Evolutionary conservation across 2,797 vertebrate genomes (phyloP), one percentile per base, ranked within the genome.

Genomic region (Ara ararauna): DNA sequence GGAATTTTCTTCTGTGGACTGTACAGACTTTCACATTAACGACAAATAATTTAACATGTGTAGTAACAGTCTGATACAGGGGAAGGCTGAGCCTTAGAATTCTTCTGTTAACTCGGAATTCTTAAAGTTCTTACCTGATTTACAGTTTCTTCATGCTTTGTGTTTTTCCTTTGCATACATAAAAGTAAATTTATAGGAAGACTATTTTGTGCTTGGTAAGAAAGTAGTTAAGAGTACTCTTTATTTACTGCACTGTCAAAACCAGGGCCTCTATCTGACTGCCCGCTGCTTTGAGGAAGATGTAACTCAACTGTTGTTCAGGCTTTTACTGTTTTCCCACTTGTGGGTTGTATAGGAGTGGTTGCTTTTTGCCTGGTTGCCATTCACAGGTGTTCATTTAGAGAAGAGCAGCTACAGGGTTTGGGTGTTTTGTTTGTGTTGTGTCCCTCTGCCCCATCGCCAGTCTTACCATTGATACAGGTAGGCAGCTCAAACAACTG

Each of bases 41-140:
- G 18, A 42, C 68, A 96, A 53, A 34, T 47, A 40, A 84, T 86
- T 90, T 70, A 74, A 78, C 42, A 54, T 20, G 56, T 62, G 48
- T 81, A 60, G 51, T 77, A 61, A 53, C 62, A 50, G 30, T 51
- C 70, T 94, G n/a, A 10, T 93, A 51, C 7, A 42, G 36, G 65
- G 64, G 79, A 92, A 89, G 81, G 64, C 84, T 80, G 79, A 87
- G 79, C 65, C 36, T 29, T 67, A 65, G 65, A 75, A 67, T 74
- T 92, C 24, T 45, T 30, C 40, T 76, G 42, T 67, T 72, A 80
- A 54, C 66, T 74, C 58, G 81, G 89, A 79, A 84, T 90, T 89
- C 45, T 75, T 42, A 5, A 90, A 79, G 82, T 91, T 89, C 45
- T 75, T 45, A 8, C 56, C 86, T 45, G 36, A 86, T 91, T 89